phyloP scores from a whole-genome alignment of 1,140 invertebrate species.

The Bicyclus anynana region DNA sequence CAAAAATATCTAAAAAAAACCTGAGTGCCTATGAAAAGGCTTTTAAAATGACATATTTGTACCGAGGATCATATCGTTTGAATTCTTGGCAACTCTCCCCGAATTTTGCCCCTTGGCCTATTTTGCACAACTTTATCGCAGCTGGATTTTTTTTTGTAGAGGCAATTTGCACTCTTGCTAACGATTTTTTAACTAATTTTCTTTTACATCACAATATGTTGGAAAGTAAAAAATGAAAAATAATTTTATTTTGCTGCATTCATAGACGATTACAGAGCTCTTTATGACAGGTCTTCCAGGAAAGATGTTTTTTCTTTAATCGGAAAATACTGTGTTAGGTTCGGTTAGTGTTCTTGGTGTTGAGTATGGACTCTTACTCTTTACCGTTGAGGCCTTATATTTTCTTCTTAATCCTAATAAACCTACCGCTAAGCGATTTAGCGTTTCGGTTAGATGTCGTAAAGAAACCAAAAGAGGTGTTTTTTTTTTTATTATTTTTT shows the following conservation, averaged over 20 bases:
- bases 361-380: too few species aligned
- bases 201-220: not conserved
- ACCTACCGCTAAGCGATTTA: too few species aligned
- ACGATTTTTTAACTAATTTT: conserved; percentile 8
- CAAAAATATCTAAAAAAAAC: too few species aligned
- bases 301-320: too few species aligned
- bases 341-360: too few species aligned
- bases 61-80: conserved; percentile 5
- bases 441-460: too few species aligned
- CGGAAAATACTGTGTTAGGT: too few species aligned
- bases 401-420: too few species aligned
- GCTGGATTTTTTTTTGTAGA: conserved; percentile 3
- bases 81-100: conserved; percentile 6
- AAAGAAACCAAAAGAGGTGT: too few species aligned
- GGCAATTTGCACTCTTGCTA: conserved; percentile 1
- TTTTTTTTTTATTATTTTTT: too few species aligned
- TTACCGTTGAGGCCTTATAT: too few species aligned
- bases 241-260: not conserved
- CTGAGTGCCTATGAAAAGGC: not conserved
- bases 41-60: conserved; percentile 1
- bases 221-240: not conserved
- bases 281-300: too few species aligned
- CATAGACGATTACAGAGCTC: not conserved
- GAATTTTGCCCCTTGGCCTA: conserved; percentile 8
- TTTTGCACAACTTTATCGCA: conserved; percentile 7